Evolutionary conservation across 1,140 invertebrate species (phyloP), one percentile per base, ranked within the genome.

Genomic region (Homarus americanus): DNA sequence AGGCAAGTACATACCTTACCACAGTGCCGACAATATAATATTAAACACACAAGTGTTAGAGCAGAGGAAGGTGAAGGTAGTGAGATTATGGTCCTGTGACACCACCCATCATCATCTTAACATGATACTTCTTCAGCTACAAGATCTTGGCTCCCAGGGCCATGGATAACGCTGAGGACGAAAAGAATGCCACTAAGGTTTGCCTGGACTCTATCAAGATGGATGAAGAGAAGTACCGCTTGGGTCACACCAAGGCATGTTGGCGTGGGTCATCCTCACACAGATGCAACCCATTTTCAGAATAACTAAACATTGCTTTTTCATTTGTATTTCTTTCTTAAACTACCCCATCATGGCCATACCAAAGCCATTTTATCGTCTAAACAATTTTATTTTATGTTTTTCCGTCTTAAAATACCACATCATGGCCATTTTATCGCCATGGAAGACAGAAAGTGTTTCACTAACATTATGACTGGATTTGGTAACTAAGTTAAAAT

Each of bases 191-290:
- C n/a, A 1, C n/a, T 32, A 69, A 32, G n/a, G 63, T 69, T 7
- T 69, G 63, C 12, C 63, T 69, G 63, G 63, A 69, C n/a, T 28
- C 63, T 1, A 69, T 69, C 63, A 69, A 32, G 63, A 28, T 69
- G 28, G 63, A 69, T 3, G 63, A 69, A 9, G 63, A 69, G 63
- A 69, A 69, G 63, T 69, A 32, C 63, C 24, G 28, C 3, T 9
- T 69, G 63, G 63, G 63, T 69, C 63, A 69, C 63, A 69, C 63
- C 28, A 69, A 69, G 63, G 63, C 63, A 69, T 69, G 63, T 69
- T 4, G 63, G 12, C 10, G 28, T 32, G 63, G 24, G 24, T 69
- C 63, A 28, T 28, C 63, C 63, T 17, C 53, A 49, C 9, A 58
- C 53, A 28, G 24, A 32, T 69, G 24, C 32, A 69, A 69, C n/a